These are phyloP conservation scores for Syrmaticus mikado DNA, from an alignment of 2,113 vertebrate species.

Conservation along the genomic window DNA sequence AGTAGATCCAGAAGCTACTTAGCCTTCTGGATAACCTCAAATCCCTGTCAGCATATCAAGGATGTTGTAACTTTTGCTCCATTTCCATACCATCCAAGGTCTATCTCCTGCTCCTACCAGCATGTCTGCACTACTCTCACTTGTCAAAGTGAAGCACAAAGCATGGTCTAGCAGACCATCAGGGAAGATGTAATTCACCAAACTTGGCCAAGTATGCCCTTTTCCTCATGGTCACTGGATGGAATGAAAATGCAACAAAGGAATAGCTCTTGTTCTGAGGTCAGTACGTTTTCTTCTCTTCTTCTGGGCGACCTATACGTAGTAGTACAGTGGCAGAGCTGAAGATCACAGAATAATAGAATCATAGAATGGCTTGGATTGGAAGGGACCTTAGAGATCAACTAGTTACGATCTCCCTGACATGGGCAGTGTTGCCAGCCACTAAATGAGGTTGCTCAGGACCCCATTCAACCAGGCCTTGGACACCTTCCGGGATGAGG, in stretches of 20 bases:
- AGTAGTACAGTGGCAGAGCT: neutral
- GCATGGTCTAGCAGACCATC: accelerated
- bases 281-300: neutral
- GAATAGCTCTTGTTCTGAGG: neutral
- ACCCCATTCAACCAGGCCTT: too few species aligned
- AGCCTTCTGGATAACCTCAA: neutral
- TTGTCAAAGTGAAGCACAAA: neutral
- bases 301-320: neutral
- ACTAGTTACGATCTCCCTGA: too few species aligned
- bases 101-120: neutral
- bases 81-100: neutral
- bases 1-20: neutral
- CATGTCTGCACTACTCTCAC: neutral
- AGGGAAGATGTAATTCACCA: neutral
- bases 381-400: too few species aligned
- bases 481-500: too few species aligned
- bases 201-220: neutral
- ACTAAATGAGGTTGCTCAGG: too few species aligned
- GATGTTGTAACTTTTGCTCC: neutral
- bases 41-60: neutral
- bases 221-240: neutral
- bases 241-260: neutral
- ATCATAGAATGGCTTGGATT: too few species aligned
- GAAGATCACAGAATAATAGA: neutral
- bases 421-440: too few species aligned